phyloP scores from a whole-genome alignment of 2,113 vertebrate genomes.

The Notechis scutatus region DNA sequence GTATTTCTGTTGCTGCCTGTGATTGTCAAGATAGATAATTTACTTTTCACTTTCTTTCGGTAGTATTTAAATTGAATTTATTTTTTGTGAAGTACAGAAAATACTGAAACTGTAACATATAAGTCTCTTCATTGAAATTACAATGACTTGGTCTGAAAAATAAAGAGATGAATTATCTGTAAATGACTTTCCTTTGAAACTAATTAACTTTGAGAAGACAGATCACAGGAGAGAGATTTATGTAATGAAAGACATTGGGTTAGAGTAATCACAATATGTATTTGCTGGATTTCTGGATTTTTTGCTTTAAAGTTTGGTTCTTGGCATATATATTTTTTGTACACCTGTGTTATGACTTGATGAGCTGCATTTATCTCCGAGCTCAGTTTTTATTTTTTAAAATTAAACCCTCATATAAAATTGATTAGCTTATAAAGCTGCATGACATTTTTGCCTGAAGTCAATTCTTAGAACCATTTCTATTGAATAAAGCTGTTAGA shows the following conservation, averaged over 20 bases:
- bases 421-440: slow-evolving; percentile 12
- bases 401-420: slow-evolving; percentile 8
- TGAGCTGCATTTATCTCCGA: neutral
- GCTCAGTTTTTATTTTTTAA: slow-evolving; percentile 2
- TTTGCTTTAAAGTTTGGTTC: slow-evolving; percentile 15
- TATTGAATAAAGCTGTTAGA: slow-evolving; percentile 42
- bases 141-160: neutral
- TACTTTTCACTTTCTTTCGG: neutral
- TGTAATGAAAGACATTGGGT: neutral
- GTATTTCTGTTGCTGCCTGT: neutral
- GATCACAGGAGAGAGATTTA: neutral
- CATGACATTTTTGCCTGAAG: neutral
- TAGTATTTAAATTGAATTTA: neutral
- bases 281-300: slow-evolving; percentile 25
- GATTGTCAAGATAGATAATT: neutral
- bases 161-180: neutral
- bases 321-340: neutral
- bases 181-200: neutral
- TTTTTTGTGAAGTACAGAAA: neutral
- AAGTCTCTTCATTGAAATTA: neutral
- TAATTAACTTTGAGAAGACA: neutral
- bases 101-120: neutral
- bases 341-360: slow-evolving; percentile 15
- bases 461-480: slow-evolving; percentile 29
- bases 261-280: slow-evolving; percentile 29